Evolutionary conservation across 1,140 invertebrate species (phyloP).

Genomic region (Cotesia typhae): DNA sequence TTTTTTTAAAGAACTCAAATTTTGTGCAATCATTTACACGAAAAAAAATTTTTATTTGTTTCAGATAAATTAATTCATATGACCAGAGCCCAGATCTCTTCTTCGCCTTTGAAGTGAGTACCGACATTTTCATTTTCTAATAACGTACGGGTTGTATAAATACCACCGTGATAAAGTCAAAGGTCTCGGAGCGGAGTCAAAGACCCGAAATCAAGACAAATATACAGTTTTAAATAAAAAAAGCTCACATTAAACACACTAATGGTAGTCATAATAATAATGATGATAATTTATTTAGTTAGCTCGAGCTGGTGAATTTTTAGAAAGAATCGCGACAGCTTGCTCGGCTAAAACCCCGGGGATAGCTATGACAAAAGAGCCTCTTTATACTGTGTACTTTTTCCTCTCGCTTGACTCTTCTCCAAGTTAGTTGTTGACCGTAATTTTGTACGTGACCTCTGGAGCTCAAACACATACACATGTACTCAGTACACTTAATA

Average conservation of each 20-base stretch:
- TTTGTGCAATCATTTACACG: background rate
- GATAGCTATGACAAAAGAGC: conserved; percentile 25
- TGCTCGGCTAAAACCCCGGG: background rate
- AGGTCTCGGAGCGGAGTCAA: too few species aligned
- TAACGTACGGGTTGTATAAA: background rate
- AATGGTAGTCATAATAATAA: too few species aligned
- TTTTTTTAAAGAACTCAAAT: background rate
- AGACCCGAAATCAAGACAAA: too few species aligned
- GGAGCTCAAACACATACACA: too few species aligned
- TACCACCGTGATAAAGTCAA: background rate
- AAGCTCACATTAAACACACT: too few species aligned
- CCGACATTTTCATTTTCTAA: background rate
- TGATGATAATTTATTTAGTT: too few species aligned
- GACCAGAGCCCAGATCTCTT: conserved; percentile 34
- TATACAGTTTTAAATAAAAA: too few species aligned
- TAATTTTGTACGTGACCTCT: conserved; percentile 28
- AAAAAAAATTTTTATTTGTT: conserved; percentile 27
- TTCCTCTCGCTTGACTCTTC: conserved; percentile 31
- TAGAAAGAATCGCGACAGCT: too few species aligned
- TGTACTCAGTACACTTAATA: too few species aligned
- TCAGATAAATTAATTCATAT: conserved; percentile 42
- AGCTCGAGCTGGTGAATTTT: too few species aligned
- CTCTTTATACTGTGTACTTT: conserved; percentile 40
- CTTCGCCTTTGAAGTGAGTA: conserved; percentile 43
- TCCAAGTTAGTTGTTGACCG: conserved; percentile 42